These are phyloP conservation scores for Plusia festucae DNA, from an alignment of 2,888 invertebrate species.

Conservation along the genomic window DNA sequence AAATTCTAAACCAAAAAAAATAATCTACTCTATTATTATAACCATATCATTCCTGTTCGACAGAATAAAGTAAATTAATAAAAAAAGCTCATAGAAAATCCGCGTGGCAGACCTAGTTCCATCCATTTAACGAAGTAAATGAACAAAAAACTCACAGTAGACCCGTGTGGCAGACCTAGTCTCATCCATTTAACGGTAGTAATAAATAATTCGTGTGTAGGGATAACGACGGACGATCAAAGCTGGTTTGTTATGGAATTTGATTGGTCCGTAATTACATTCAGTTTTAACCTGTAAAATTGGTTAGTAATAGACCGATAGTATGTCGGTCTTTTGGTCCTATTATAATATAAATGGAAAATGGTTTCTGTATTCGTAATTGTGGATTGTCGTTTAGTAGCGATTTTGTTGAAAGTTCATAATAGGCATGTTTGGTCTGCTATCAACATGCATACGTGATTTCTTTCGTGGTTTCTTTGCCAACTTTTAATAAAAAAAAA, in stretches of 20 bases:
- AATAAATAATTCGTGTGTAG: slow-evolving; percentile 65
- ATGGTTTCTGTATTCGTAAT: slow-evolving; percentile 11
- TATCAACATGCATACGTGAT: neutral
- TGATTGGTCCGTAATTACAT: slow-evolving; percentile 68
- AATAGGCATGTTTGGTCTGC: neutral
- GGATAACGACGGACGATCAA: slow-evolving; percentile 63
- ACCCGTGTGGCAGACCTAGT: slow-evolving; percentile 45
- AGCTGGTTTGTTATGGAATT: slow-evolving; percentile 64
- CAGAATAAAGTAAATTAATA: neutral
- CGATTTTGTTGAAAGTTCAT: neutral
- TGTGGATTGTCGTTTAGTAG: neutral
- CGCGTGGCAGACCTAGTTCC: slow-evolving; percentile 45
- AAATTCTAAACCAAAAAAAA: no score
- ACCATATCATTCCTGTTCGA: no score
- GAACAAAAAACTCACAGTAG: slow-evolving; percentile 22
- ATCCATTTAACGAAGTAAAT: slow-evolving; percentile 22
- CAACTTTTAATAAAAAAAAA: no score
- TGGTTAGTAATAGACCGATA: slow-evolving; percentile 43
- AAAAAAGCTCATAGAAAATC: slow-evolving; percentile 29
- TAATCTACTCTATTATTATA: no score
- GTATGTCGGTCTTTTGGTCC: slow-evolving; percentile 20
- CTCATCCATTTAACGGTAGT: slow-evolving; percentile 55
- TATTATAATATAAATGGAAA: slow-evolving; percentile 31
- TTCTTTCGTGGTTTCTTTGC: neutral
- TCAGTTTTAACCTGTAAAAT: slow-evolving; percentile 56